Evolutionary conservation across 2,113 vertebrate species (phyloP), one percentile per base, ranked within the genome.

Genomic region (Ciconia stormi): DNA sequence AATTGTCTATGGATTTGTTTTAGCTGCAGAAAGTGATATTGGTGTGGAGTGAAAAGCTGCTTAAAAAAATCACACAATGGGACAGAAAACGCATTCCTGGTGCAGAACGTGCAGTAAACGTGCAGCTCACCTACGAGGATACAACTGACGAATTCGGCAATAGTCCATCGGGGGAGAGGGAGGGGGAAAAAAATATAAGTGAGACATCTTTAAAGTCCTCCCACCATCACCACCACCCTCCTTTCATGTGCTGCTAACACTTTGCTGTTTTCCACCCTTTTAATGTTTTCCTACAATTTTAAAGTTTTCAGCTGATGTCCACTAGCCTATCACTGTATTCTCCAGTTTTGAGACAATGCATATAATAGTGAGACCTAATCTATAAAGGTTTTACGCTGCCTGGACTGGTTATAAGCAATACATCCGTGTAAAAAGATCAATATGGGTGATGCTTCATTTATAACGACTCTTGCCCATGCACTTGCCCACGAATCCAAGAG

Each of bases 81-180:
- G 96, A 97, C 97, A 98, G 97, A 98, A 98, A 98, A 98, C 3
- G 90, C 98, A 98, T 98, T 98, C 98, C 96, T 93, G 92, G 98
- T 98, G 98, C 98, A 98, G 96, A 98, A 98, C 98, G 98, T 98
- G 98, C 98, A 98, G 97, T 97, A 97, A 98, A 98, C 98, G 98
- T 98, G 98, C 98, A 98, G 98, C 98, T 98, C 98, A 98, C 98
- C 98, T 98, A 98, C 92, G 90, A 97, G 97, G 98, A 95, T 74
- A 97, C 96, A 97, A 94, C 98, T 97, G 98, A 96, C 72, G 98
- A 90, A 94, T 97, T 98, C 98, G 87, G 97, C 97, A 98, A 98
- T 87, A 98, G 97, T 98, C 98, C 98, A 98, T 82, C 98, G 95
- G 95, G 94, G 88, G 89, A 97, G 95, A 95, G 95, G 98, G 96